Percentiles rank a stretch among this genome's conserved stretches.
Conservation (phyloP, 2,113 vertebrate species). For the cat (Felis catus) region DNA sequence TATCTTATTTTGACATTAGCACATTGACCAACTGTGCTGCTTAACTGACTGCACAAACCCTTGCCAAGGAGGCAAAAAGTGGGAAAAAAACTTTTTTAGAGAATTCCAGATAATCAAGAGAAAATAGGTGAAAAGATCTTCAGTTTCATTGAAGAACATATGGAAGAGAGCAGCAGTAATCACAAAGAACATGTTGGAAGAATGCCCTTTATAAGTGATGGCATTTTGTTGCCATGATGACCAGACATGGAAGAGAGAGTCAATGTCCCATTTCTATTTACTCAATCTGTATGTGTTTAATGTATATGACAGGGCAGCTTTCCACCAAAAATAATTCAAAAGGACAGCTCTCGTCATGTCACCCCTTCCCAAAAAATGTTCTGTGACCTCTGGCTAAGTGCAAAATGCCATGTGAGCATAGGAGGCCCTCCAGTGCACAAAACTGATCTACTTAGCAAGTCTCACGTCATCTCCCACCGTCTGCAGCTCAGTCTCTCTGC, state of each 20-base stretch:
- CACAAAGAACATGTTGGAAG: neutral
- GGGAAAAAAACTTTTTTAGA: neutral
- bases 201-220: neutral
- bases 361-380: neutral
- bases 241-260: neutral
- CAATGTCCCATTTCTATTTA: neutral
- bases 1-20: neutral
- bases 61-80: neutral
- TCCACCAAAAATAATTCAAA: slow-evolving; percentile 32
- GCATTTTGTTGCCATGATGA: slow-evolving; percentile 21
- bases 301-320: neutral
- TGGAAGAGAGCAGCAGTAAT: neutral
- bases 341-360: slow-evolving; percentile 4
- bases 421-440: neutral
- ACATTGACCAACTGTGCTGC: neutral
- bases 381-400: neutral
- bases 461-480: neutral
- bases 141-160: neutral
- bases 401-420: neutral
- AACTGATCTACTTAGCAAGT: neutral
- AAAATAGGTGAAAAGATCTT: neutral
- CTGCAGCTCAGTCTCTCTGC: neutral
- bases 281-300: neutral
- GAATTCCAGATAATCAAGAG: neutral
- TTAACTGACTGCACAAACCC: neutral